Evolutionary conservation across 2,888 invertebrate genomes (phyloP).

Genomic region (Noctua janthe): DNA sequence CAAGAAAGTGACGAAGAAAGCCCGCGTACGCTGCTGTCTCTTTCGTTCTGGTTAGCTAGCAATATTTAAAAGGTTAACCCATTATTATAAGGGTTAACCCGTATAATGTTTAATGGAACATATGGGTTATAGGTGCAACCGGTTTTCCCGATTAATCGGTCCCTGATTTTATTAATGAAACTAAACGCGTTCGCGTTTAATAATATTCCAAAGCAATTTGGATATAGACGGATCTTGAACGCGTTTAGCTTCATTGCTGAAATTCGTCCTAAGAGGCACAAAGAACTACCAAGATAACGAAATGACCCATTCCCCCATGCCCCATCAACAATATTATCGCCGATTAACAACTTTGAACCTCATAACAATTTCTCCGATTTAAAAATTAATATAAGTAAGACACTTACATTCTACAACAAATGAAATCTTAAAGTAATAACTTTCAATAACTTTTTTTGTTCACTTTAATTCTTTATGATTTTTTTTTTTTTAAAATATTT

Average conservation of each 20-base stretch:
- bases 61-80: background rate
- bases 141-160: background rate
- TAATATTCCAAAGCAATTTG: background rate
- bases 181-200: background rate
- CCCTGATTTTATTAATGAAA: background rate
- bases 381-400: conserved; percentile 58
- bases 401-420: conserved; percentile 75
- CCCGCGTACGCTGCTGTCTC: background rate
- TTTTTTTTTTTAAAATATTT: conserved; percentile 77
- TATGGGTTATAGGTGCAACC: too few species aligned
- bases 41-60: background rate
- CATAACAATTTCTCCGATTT: conserved; percentile 49
- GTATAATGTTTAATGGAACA: background rate
- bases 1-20: background rate
- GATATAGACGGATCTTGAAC: background rate
- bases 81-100: background rate
- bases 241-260: background rate
- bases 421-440: conserved; percentile 74
- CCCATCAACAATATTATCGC: conserved; percentile 51
- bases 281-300: conserved; percentile 59
- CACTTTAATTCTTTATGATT: conserved; percentile 74
- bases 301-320: conserved; percentile 45
- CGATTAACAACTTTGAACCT: conserved; percentile 52
- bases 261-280: background rate
- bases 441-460: conserved; percentile 75